Percentiles rank a stretch among this genome's conserved stretches.
These are phyloP conservation scores for Tinamus major DNA, from an alignment of 2,797 vertebrate species.

Conservation along the genomic window DNA sequence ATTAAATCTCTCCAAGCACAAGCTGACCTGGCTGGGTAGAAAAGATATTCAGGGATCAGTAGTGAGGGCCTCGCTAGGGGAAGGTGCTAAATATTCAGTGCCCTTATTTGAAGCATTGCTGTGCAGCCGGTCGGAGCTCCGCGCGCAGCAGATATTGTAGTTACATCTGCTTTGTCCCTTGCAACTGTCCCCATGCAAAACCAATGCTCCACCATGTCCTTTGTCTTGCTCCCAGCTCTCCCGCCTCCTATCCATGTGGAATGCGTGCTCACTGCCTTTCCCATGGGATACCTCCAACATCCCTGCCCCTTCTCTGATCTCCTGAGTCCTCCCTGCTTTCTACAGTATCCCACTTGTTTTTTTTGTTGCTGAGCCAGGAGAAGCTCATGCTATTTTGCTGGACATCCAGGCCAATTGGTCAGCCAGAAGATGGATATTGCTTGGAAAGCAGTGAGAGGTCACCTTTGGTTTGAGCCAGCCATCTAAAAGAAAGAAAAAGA, in stretches of 20 bases:
- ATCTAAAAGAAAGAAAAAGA: not conserved
- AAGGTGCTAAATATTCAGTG: constrained; percentile 36
- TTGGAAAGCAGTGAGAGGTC: not conserved
- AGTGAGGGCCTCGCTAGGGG: not conserved
- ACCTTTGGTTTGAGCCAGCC: not conserved
- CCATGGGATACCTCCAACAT: not conserved
- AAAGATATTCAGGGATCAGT: constrained; percentile 32
- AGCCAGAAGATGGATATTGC: not conserved
- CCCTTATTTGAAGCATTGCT: not conserved
- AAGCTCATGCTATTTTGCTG: not conserved
- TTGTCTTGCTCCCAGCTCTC: rapidly evolving
- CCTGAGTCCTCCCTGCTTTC: not conserved
- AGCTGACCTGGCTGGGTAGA: constrained; percentile 35
- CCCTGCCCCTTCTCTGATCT: not conserved
- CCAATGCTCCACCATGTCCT: not conserved
- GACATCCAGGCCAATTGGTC: not conserved
- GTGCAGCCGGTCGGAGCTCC: not conserved
- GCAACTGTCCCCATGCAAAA: not conserved
- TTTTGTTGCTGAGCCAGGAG: constrained; percentile 8
- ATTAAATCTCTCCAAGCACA: constrained; percentile 62
- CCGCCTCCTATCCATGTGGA: not conserved
- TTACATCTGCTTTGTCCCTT: not conserved
- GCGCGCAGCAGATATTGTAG: not conserved
- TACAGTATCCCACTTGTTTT: not conserved
- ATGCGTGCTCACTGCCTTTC: rapidly evolving